phyloP scores from a whole-genome alignment of 2,797 vertebrate genomes.

The Protosalanx chinensis region DNA sequence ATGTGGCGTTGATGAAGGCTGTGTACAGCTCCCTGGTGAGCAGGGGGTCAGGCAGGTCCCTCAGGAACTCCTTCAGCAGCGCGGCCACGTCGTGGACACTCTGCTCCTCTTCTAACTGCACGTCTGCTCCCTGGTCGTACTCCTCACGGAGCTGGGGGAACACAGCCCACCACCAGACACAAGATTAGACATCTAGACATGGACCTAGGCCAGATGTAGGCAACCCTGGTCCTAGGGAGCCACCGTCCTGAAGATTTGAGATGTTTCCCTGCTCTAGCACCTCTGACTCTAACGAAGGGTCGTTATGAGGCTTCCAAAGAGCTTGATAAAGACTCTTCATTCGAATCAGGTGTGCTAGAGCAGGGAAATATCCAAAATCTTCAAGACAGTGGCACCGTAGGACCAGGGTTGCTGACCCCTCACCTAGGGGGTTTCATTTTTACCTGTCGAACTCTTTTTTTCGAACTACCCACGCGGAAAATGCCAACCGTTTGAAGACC shows the following conservation, averaged over 20 bases:
- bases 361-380: no score
- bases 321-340: no score
- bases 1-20: constrained; percentile 89
- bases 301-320: no score
- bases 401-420: no score
- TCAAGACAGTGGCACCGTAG: no score
- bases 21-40: constrained; percentile 95
- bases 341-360: no score
- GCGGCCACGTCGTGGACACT: constrained; percentile 94
- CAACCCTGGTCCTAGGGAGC: no score
- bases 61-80: constrained; percentile 94
- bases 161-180: not conserved
- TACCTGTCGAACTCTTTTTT: constrained; percentile 97
- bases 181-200: no score
- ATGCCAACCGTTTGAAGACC: constrained; percentile 96
- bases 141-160: constrained; percentile 85
- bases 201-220: no score
- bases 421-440: constrained; percentile 18
- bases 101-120: constrained; percentile 86
- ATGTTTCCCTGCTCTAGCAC: no score
- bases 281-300: no score
- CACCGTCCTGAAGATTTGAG: no score
- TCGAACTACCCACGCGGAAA: constrained; percentile 97
- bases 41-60: constrained; percentile 93
- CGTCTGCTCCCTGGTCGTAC: constrained; percentile 89